phyloP scores from a whole-genome alignment of 92 coral and sea anemone species.

The Porites lobata region DNA sequence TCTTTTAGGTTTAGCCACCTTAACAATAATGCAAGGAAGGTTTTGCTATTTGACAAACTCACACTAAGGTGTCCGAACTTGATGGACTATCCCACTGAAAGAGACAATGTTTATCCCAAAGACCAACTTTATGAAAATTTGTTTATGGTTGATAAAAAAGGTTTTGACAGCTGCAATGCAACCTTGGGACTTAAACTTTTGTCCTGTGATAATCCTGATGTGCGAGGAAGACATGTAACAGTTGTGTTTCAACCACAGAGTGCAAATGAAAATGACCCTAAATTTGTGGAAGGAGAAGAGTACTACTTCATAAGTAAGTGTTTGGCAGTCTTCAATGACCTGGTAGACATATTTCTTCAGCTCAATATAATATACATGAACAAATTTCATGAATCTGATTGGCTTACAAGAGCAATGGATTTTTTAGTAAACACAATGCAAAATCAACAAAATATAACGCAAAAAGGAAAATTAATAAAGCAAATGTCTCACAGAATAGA shows the following conservation, averaged over 20 bases:
- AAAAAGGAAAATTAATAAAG: no score
- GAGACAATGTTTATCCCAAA: slow-evolving; percentile 39
- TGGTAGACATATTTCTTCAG: no score
- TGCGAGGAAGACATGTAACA: slow-evolving; percentile 21
- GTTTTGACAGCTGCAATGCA: slow-evolving; percentile 69
- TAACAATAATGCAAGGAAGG: slow-evolving; percentile 54
- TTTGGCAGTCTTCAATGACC: background rate
- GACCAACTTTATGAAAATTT: slow-evolving; percentile 68
- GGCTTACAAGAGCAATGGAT: no score
- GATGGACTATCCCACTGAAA: slow-evolving; percentile 60
- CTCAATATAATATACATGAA: no score
- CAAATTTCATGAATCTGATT: no score
- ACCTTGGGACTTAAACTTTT: slow-evolving; percentile 32
- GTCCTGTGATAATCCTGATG: slow-evolving; percentile 47
- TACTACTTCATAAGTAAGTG: slow-evolving; percentile 87
- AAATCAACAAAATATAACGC: no score
- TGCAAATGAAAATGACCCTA: slow-evolving; percentile 47
- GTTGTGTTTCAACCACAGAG: slow-evolving; percentile 70
- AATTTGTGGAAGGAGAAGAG: slow-evolving; percentile 65
- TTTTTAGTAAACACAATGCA: no score
- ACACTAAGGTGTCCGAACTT: slow-evolving; percentile 59
- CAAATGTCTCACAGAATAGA: no score
- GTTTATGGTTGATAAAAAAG: slow-evolving; percentile 72
- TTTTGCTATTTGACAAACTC: slow-evolving; percentile 60
- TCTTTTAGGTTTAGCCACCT: slow-evolving; percentile 37